Evolutionary conservation across 2,113 vertebrate genomes (phyloP), one percentile per base, ranked within the genome.

Genomic region (Ranitomeya variabilis): DNA sequence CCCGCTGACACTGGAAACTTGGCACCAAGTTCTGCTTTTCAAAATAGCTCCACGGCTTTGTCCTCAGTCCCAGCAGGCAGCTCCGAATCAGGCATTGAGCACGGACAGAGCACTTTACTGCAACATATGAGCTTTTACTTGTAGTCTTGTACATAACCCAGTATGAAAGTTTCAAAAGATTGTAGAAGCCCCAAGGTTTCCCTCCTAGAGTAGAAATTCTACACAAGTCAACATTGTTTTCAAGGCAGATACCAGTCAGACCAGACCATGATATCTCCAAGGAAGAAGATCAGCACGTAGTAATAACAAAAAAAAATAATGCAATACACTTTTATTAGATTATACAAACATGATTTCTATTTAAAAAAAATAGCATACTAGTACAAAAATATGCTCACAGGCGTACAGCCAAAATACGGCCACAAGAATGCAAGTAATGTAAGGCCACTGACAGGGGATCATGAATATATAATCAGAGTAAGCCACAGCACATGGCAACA

Each of bases 41-140:
- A 77, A 60, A 78, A 85, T 19, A 74, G 37, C 60, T 86, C 51
- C 8, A 77, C 57, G 16, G 45, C 57, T 86, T 77, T 76, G 55
- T 74, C 13, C 55, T 45, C 59, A 45, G 31, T 64, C 59, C n/a
- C 54, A 60, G n/a, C 54, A 16, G 78, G 55, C 13, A 80, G 14
- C 12, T 14, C 78, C 37, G 78, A 80, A 80, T 6, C 26, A 59
- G 55, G 7, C 23, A 60, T 26, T 26, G 7, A 59, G 31, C n/a
- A 60, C 55, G 37, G 37, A 5, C 37, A 45, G 37, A 4, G 37
- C 37, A 80, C 23, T 13, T 77, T 54, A 78, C 11, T 21, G 55
- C 3, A n/a, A 21, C 23, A 13, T n/a, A 78, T 14, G 19, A 21
- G 12, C 18, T 19, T 80, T 71, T 71, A 9, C n/a, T 23, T 14